phyloP scores from a whole-genome alignment of 2,113 vertebrate species.

The Arizona elegans region DNA sequence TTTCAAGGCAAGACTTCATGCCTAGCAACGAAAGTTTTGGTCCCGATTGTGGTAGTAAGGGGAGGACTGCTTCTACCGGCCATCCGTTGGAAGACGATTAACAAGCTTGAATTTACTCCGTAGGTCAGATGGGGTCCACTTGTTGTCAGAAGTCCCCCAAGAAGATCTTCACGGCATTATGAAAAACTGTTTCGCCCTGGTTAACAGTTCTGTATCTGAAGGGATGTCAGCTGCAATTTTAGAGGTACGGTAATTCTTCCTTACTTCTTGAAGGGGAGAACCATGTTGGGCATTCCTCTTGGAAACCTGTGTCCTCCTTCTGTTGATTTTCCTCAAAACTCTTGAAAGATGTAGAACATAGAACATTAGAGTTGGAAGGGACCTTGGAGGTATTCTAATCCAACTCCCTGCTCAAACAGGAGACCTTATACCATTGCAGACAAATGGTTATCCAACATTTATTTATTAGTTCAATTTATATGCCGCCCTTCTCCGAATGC shows the following conservation, averaged over 20 bases:
- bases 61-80: background rate
- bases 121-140: slow-evolving; percentile 81
- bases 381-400: background rate
- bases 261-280: fast-evolving
- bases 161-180: slow-evolving; percentile 83
- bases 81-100: background rate
- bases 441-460: too few species aligned
- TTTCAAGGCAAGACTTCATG: too few species aligned
- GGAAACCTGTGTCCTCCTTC: background rate
- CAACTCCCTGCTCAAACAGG: too few species aligned
- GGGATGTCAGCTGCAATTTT: slow-evolving; percentile 95
- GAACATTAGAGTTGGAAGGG: background rate
- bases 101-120: slow-evolving; percentile 5
- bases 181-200: slow-evolving; percentile 77
- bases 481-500: too few species aligned
- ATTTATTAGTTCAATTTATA: too few species aligned
- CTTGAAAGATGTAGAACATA: background rate
- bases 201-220: slow-evolving; percentile 91
- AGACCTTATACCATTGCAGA: background rate
- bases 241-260: slow-evolving; percentile 75
- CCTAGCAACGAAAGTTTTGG: background rate
- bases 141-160: slow-evolving; percentile 78
- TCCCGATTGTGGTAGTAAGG: background rate
- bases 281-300: background rate
- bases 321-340: background rate